These are phyloP conservation scores for Eupleurogrammus muticus DNA, from an alignment of 2,797 vertebrate genomes.

Conservation along the genomic window DNA sequence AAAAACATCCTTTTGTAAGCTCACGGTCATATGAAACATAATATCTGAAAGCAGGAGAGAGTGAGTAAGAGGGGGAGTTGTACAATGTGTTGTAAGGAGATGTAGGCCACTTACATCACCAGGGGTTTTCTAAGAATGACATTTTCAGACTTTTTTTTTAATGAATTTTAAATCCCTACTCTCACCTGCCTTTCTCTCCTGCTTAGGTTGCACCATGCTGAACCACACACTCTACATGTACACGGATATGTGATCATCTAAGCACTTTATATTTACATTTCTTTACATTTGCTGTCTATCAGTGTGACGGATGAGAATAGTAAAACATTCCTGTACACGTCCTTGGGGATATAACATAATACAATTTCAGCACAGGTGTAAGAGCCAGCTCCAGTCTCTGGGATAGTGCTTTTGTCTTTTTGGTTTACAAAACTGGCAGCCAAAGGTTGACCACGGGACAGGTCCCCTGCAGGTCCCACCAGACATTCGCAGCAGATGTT, in stretches of 20 bases:
- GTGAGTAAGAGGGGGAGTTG: slow-evolving; percentile 6
- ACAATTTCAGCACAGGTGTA: slow-evolving; percentile 17
- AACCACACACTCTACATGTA: slow-evolving; percentile 4
- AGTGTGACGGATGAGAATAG: neutral
- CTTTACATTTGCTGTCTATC: neutral
- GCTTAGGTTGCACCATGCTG: neutral
- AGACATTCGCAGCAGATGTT: slow-evolving; percentile 28
- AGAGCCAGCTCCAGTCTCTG: neutral
- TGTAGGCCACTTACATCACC: slow-evolving; percentile 15
- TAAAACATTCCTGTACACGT: slow-evolving; percentile 1
- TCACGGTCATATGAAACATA: slow-evolving; percentile 20
- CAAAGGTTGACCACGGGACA: neutral
- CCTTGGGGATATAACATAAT: neutral
- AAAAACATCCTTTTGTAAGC: slow-evolving; percentile 40
- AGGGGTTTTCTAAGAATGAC: slow-evolving; percentile 15
- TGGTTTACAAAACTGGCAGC: slow-evolving; percentile 17
- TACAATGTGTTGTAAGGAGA: slow-evolving; percentile 14
- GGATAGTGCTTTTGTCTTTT: neutral
- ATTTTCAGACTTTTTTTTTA: slow-evolving; percentile 14
- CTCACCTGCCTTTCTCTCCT: neutral
- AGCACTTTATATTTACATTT: neutral
- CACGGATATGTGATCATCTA: neutral
- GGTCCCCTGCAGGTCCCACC: neutral
- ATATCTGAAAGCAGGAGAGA: slow-evolving; percentile 30
- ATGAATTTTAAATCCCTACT: slow-evolving; percentile 14